Evolutionary conservation across 1,140 invertebrate genomes (phyloP).

Genomic region (Cydia fagiglandana): DNA sequence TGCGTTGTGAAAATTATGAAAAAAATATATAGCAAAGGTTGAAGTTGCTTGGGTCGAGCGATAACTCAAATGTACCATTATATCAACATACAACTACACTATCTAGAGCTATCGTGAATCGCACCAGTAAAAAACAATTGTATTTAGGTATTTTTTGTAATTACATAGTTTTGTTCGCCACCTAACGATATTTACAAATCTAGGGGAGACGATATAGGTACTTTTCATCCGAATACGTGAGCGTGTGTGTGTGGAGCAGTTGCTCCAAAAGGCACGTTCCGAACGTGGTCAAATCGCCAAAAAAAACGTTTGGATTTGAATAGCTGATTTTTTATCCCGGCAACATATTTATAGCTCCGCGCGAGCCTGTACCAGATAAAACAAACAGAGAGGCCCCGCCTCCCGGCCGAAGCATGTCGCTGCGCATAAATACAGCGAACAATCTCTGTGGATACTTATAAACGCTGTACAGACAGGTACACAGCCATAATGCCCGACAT

Average conservation of each 20-base stretch:
- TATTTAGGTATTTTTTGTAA: no score
- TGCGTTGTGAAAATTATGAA: no score
- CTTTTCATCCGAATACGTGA: background rate
- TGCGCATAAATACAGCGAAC: slow-evolving; percentile 59
- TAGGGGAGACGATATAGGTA: background rate
- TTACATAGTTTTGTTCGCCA: no score
- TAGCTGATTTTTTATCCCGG: background rate
- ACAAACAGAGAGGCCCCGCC: slow-evolving; percentile 49
- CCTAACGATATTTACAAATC: no score
- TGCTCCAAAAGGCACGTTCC: background rate
- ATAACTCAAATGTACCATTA: no score
- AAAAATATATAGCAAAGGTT: no score
- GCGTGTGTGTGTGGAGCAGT: background rate
- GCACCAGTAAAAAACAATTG: no score
- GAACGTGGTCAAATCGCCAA: background rate
- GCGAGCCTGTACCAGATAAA: slow-evolving; percentile 37
- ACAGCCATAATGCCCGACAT: slow-evolving; percentile 46
- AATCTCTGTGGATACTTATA: slow-evolving; percentile 64
- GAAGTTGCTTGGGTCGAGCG: no score
- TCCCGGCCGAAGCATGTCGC: slow-evolving; percentile 47
- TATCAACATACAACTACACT: no score
- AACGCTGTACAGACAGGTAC: slow-evolving; percentile 51
- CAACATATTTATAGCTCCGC: slow-evolving; percentile 15
- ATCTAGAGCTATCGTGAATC: no score
- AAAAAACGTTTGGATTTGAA: background rate